phyloP scores from a whole-genome alignment of 2,888 invertebrate species.

The Hydroisotoma schaefferi region DNA sequence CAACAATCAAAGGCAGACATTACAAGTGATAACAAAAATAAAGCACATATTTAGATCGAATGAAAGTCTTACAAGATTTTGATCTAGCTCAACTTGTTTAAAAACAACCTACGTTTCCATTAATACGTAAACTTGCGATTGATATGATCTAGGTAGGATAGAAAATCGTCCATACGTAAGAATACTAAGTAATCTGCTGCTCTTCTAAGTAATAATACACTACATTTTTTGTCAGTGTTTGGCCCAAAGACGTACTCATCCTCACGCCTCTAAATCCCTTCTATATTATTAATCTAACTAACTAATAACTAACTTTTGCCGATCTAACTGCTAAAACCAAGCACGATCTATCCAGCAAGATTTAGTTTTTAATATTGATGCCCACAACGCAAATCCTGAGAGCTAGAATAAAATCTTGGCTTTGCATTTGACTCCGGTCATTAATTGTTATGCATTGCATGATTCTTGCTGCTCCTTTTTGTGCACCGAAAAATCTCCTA shows the following conservation, averaged over 20 bases:
- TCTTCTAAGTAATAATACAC: slow-evolving; percentile 15
- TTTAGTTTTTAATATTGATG: too few species aligned
- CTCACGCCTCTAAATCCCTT: slow-evolving; percentile 9
- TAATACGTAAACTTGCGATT: neutral
- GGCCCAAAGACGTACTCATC: neutral
- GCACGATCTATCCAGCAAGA: slow-evolving; percentile 15
- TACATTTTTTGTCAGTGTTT: slow-evolving; percentile 9
- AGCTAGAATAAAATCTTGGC: too few species aligned
- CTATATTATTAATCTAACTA: slow-evolving; percentile 15
- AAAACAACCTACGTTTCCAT: slow-evolving; percentile 9
- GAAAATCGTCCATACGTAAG: too few species aligned
- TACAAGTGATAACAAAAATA: slow-evolving; percentile 6
- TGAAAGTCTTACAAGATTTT: neutral
- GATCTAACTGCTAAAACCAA: slow-evolving; percentile 7
- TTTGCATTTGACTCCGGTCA: too few species aligned
- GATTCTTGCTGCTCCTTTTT: too few species aligned
- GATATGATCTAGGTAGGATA: too few species aligned
- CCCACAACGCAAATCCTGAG: too few species aligned
- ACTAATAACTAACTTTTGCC: slow-evolving; percentile 15
- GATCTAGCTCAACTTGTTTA: neutral
- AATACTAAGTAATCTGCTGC: too few species aligned
- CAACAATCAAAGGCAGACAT: slow-evolving; percentile 12
- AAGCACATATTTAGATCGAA: slow-evolving; percentile 15
- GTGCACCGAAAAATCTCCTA: too few species aligned
- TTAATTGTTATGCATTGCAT: too few species aligned